phyloP scores from a whole-genome alignment of 2,113 vertebrate species.

The Petroica traversi region DNA sequence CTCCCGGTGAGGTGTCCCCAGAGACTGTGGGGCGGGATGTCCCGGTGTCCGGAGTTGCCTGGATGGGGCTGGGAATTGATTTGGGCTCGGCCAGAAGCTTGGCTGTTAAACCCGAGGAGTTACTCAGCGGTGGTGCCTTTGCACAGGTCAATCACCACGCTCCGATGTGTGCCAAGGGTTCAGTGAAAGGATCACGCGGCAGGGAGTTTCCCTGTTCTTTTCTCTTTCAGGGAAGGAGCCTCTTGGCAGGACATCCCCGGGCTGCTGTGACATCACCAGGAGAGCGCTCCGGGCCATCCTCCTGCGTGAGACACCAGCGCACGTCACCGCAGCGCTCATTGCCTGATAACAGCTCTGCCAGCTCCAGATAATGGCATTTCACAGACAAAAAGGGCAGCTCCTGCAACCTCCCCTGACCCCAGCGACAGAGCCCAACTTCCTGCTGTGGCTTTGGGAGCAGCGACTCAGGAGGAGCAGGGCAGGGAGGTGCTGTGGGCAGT shows the following conservation, averaged over 20 bases:
- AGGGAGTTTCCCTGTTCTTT: neutral
- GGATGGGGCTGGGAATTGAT: neutral
- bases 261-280: neutral
- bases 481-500: neutral
- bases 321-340: neutral
- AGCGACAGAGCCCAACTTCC: neutral
- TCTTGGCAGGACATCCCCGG: neutral
- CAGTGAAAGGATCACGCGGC: neutral
- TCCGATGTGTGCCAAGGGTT: neutral
- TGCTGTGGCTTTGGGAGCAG: neutral
- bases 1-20: fast-evolving
- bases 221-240: neutral
- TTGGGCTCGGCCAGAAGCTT: neutral
- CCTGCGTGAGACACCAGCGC: fast-evolving
- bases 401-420: neutral
- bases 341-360: neutral
- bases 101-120: neutral
- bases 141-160: fast-evolving
- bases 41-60: neutral
- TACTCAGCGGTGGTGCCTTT: neutral
- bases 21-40: neutral
- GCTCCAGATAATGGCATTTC: neutral
- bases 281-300: fast-evolving
- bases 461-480: fast-evolving
- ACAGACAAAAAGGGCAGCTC: neutral